phyloP scores from a whole-genome alignment of 1,140 invertebrate species.

The Ridgeia piscesae region DNA sequence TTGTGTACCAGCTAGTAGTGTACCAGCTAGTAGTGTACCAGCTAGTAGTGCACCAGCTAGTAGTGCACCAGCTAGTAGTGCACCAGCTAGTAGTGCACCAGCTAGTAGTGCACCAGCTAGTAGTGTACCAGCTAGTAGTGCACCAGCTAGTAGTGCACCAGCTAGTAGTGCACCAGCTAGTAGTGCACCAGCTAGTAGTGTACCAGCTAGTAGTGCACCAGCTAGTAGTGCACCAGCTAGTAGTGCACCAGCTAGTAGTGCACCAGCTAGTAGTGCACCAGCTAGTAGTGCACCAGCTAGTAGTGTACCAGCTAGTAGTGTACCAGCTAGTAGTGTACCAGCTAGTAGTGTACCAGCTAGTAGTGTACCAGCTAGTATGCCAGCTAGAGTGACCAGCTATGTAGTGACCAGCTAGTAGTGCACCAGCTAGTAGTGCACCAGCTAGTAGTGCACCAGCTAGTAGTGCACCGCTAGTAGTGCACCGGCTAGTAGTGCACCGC shows the following conservation, averaged over 20 bases:
- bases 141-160: background rate
- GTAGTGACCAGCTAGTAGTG: no score
- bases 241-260: background rate
- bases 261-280: background rate
- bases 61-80: background rate
- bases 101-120: background rate
- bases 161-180: background rate
- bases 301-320: background rate
- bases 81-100: background rate
- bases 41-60: no score
- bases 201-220: no score
- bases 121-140: no score
- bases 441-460: no score
- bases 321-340: background rate
- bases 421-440: no score
- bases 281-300: background rate
- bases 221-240: background rate
- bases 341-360: background rate
- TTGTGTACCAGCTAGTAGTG: background rate
- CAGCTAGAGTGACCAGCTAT: no score
- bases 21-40: no score
- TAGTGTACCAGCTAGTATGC: no score
- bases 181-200: background rate
- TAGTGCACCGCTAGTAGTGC: no score
- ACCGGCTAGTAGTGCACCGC: no score